These are phyloP conservation scores for Takifugu ocellatus DNA, from an alignment of 2,797 vertebrate species.

Conservation along the genomic window DNA sequence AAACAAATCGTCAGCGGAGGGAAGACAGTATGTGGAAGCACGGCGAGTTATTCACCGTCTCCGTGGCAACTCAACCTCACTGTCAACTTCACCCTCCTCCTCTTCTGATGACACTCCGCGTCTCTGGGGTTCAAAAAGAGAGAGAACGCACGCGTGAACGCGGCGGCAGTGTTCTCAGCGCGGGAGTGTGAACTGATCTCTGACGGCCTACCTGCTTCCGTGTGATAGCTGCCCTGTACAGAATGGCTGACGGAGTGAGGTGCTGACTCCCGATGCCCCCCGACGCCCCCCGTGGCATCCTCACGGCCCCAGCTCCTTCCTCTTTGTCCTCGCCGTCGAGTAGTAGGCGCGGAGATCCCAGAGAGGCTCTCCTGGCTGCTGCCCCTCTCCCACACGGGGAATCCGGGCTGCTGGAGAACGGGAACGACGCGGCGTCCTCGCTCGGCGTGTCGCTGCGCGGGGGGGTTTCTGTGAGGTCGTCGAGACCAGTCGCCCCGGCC, in stretches of 20 bases:
- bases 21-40: constrained; percentile 35
- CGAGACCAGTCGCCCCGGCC: constrained; percentile 61
- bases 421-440: constrained; percentile 82
- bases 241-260: constrained; percentile 86
- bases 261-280: constrained; percentile 77
- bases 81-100: constrained; percentile 93
- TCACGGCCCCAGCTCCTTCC: constrained; percentile 69
- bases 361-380: constrained; percentile 64
- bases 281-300: constrained; percentile 71
- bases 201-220: constrained; percentile 81
- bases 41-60: constrained; percentile 79
- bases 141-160: constrained; percentile 24
- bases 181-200: neutral
- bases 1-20: constrained; percentile 17
- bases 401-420: constrained; percentile 86
- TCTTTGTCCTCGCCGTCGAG: constrained; percentile 76
- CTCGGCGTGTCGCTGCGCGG: constrained; percentile 83
- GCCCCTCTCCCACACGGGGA: constrained; percentile 79
- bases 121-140: constrained; percentile 66
- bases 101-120: constrained; percentile 90
- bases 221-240: constrained; percentile 89
- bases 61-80: constrained; percentile 88
- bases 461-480: constrained; percentile 75
- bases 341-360: constrained; percentile 75
- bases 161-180: neutral